Conservation (phyloP, 2,113 vertebrate species). For the Gallinago paraguaiae region DNA sequence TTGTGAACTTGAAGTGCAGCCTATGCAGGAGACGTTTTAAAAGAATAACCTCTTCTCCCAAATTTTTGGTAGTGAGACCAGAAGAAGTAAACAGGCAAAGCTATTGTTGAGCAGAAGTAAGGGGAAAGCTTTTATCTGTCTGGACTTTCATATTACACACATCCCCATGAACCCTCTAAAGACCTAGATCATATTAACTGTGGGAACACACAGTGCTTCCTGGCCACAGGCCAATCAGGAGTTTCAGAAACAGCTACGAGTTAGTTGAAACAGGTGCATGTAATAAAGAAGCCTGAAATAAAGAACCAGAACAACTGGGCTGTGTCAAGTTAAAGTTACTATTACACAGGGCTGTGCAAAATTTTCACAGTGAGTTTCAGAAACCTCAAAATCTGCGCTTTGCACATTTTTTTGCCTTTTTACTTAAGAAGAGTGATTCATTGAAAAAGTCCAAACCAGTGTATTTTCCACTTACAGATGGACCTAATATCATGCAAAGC, state of each 20-base stretch:
- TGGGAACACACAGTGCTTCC: slow-evolving; percentile 48
- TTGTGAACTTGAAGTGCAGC: slow-evolving; percentile 16
- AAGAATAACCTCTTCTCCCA: neutral
- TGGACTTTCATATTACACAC: slow-evolving; percentile 49
- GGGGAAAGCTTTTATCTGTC: slow-evolving; percentile 54
- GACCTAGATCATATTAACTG: slow-evolving; percentile 58
- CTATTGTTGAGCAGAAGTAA: slow-evolving; percentile 6
- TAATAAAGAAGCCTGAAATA: slow-evolving; percentile 73
- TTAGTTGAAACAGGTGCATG: slow-evolving; percentile 74
- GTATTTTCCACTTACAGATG: neutral
- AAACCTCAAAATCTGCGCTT: neutral
- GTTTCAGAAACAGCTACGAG: slow-evolving; percentile 50
- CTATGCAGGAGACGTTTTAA: neutral
- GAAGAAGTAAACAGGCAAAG: neutral
- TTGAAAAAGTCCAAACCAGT: neutral
- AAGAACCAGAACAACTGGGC: slow-evolving; percentile 70
- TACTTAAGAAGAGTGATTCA: neutral
- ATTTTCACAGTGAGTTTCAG: slow-evolving; percentile 18
- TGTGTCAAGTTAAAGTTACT: slow-evolving; percentile 63
- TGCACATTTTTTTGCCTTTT: neutral
- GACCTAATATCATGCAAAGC: neutral
- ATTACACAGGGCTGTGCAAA: slow-evolving; percentile 34
- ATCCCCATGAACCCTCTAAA: slow-evolving; percentile 36
- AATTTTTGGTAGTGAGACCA: neutral
- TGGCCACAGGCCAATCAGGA: slow-evolving; percentile 62